phyloP scores from a whole-genome alignment of 2,797 vertebrate genomes.

The Channallabes apus region DNA sequence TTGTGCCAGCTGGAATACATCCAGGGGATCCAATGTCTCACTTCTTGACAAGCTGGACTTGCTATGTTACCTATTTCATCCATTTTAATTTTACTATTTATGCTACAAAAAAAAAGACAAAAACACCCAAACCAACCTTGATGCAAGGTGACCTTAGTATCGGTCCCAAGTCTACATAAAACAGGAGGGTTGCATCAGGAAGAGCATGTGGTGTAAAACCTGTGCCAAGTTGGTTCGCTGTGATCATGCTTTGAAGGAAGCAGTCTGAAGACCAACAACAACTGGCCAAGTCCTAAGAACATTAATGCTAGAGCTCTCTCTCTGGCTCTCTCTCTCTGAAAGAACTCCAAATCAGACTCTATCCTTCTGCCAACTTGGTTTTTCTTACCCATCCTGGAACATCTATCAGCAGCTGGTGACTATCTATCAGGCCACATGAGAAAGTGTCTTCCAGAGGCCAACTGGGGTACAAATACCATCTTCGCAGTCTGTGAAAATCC shows the following conservation, averaged over 20 bases:
- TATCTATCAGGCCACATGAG: slow-evolving; percentile 53
- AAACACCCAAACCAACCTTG: too few relatives aligned
- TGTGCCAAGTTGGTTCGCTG: too few relatives aligned
- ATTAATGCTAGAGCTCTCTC: neutral
- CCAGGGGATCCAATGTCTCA: neutral
- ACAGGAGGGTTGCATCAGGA: too few relatives aligned
- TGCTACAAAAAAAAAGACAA: too few relatives aligned
- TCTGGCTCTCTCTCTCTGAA: neutral
- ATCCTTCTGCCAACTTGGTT: neutral
- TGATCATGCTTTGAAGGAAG: too few relatives aligned
- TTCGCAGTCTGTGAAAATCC: neutral
- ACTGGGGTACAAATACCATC: neutral
- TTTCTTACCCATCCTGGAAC: neutral
- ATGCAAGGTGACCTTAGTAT: too few relatives aligned
- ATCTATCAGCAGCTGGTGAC: slow-evolving; percentile 66
- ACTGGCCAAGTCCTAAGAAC: neutral
- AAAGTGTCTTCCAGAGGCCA: slow-evolving; percentile 53
- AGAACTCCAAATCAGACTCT: neutral
- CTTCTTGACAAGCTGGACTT: too few relatives aligned
- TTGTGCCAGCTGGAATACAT: neutral
- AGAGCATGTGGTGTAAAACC: too few relatives aligned
- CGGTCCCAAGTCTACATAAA: too few relatives aligned
- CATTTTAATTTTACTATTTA: too few relatives aligned
- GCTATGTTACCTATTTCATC: too few relatives aligned
- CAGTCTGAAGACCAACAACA: too few relatives aligned